Percentiles rank a stretch among this genome's conserved stretches.
Evolutionary conservation across 2,888 invertebrate species (phyloP).

Genomic region (Oxycera nigricornis): DNA sequence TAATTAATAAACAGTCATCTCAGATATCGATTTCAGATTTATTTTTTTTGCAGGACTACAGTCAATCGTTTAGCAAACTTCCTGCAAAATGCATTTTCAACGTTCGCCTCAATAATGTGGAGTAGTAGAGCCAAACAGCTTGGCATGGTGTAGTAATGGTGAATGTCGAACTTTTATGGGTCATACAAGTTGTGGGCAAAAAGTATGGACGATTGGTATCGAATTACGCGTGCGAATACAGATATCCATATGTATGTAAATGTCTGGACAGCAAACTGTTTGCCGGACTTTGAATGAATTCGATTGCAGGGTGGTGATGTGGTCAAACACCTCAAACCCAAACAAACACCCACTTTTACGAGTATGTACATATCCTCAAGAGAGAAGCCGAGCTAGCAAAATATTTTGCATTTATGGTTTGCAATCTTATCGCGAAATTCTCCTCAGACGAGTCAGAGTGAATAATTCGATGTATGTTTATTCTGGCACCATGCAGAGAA

Average conservation of each 20-base stretch:
- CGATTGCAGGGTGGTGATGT: too few relatives aligned
- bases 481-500: too few relatives aligned
- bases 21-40: constrained; percentile 16
- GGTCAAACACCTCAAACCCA: too few relatives aligned
- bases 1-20: constrained; percentile 22
- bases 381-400: neutral
- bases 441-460: constrained; percentile 9
- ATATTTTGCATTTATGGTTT: neutral
- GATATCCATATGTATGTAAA: too few relatives aligned
- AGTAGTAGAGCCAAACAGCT: neutral
- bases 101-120: neutral
- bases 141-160: too few relatives aligned
- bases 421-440: constrained; percentile 30
- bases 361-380: neutral
- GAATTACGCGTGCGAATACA: neutral
- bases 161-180: too few relatives aligned
- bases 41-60: constrained; percentile 15
- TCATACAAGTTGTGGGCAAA: neutral
- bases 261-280: too few relatives aligned
- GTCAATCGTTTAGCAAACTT: constrained; percentile 18
- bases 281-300: too few relatives aligned
- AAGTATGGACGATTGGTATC: neutral
- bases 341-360: constrained; percentile 6
- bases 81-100: neutral
- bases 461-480: too few relatives aligned